Base-by-base conservation (phyloP, 2,888 invertebrate genomes). In the Agrotis segetum region DNA sequence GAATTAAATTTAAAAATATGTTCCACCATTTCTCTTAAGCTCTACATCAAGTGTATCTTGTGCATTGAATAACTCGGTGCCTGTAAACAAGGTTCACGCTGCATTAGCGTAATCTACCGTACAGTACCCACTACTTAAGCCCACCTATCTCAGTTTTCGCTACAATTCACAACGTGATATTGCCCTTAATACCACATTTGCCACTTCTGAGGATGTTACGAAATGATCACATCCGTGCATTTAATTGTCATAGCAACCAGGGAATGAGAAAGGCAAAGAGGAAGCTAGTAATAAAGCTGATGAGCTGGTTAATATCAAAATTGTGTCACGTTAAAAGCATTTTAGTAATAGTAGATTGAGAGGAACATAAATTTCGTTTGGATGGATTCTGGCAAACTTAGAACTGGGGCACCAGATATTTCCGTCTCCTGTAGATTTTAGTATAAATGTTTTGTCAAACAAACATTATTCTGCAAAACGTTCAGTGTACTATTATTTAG, bases 151-250 rank as follows among this genome's bases (percentile, higher is more conserved):
- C 87, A 90, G 84, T 92, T 92, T 92, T 92, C 90, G 85, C 92
- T 83, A 85, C 87, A 86, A 89, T 92, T 89, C 84, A 75, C 85
- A 77, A 75, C 85, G 74, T 77, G 87, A 88, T 91, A 93, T 92
- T 91, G 88, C 86, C 86, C 88, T 79, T 94, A 94, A 94, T 93
- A 82, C 79, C 79, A 85, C 68, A 79, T 81, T 76, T 67, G 69
- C 79, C 72, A 79, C 83, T 82, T 77, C 77, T 82, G 87, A 92
- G 94, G 94, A 94, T 91, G 92, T 89, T 82, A 85, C 87, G 86
- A 92, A 93, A 94, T 94, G 89, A 91, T 89, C 85, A 88, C 93
- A 91, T 94, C 94, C 94, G 92, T 79, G 75, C 81, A 81, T 88
- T 88, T 93, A 93, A 93, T 93, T 93, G 91, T 90, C 84, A 79